Conservation (phyloP, 2,888 invertebrate genomes). For the Acronicta leporina region DNA sequence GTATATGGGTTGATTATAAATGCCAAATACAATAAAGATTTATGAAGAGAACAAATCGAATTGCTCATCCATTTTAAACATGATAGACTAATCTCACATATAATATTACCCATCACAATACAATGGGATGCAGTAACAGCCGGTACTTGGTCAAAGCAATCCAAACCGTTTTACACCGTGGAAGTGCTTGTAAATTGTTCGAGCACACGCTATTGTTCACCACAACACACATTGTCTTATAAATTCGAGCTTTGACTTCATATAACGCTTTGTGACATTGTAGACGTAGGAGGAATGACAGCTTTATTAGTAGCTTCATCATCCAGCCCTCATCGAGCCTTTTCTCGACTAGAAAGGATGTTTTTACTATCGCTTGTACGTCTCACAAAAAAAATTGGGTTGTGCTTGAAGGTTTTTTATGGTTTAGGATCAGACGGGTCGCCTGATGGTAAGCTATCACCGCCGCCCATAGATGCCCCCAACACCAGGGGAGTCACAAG, state of each 20-base stretch:
- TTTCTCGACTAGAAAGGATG: too few relatives aligned
- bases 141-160: slow-evolving; percentile 7
- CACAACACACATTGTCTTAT: slow-evolving; percentile 47
- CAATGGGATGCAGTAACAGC: background rate
- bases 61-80: background rate
- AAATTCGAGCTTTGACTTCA: slow-evolving; percentile 33
- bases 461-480: too few relatives aligned
- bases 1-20: too few relatives aligned
- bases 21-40: too few relatives aligned
- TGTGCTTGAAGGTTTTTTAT: too few relatives aligned
- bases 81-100: background rate
- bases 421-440: too few relatives aligned
- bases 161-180: slow-evolving; percentile 9
- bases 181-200: slow-evolving; percentile 24
- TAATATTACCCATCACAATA: background rate
- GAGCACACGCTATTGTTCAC: slow-evolving; percentile 47
- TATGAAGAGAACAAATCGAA: too few relatives aligned
- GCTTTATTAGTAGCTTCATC: background rate
- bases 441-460: too few relatives aligned
- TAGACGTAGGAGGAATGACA: background rate
- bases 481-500: too few relatives aligned
- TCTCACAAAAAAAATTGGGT: too few relatives aligned
- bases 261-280: slow-evolving; percentile 19
- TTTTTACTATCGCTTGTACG: too few relatives aligned
- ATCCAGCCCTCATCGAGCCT: too few relatives aligned